Evolutionary conservation across 1,140 invertebrate genomes (phyloP).

Genomic region (Thalassaphorura encarpata): DNA sequence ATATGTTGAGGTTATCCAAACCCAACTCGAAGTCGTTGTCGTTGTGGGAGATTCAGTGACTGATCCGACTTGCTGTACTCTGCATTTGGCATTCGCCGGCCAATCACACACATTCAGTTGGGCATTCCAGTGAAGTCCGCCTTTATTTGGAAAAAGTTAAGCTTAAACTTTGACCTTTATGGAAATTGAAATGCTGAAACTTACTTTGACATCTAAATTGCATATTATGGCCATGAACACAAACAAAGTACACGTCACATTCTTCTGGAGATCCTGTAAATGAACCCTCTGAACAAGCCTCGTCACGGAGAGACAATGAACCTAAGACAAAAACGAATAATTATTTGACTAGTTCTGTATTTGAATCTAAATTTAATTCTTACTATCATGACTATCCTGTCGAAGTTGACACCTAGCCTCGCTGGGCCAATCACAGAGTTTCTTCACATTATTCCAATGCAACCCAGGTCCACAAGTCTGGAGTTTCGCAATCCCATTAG

Average conservation of each 20-base stretch:
- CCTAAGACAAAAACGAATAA: not conserved
- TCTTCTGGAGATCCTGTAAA: constrained; percentile 53
- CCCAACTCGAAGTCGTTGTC: constrained; percentile 4
- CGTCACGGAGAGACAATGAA: not conserved
- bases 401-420: constrained; percentile 23
- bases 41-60: constrained; percentile 23
- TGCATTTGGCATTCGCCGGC: constrained; percentile 59
- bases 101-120: constrained; percentile 53
- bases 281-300: constrained; percentile 50
- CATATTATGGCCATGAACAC: constrained; percentile 64
- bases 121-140: constrained; percentile 66
- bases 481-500: constrained; percentile 27
- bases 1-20: not conserved
- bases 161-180: too few species aligned
- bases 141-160: too few species aligned
- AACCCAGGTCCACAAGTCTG: constrained; percentile 32
- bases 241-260: constrained; percentile 62
- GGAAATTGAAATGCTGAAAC: too few species aligned
- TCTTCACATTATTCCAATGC: constrained; percentile 31
- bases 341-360: not conserved
- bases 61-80: constrained; percentile 14
- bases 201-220: constrained; percentile 59
- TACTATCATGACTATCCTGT: not conserved
- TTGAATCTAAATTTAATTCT: not conserved
- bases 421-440: constrained; percentile 34